Evolutionary conservation across 2,888 invertebrate genomes (phyloP).

Genomic region (Cosmopolites sordidus): DNA sequence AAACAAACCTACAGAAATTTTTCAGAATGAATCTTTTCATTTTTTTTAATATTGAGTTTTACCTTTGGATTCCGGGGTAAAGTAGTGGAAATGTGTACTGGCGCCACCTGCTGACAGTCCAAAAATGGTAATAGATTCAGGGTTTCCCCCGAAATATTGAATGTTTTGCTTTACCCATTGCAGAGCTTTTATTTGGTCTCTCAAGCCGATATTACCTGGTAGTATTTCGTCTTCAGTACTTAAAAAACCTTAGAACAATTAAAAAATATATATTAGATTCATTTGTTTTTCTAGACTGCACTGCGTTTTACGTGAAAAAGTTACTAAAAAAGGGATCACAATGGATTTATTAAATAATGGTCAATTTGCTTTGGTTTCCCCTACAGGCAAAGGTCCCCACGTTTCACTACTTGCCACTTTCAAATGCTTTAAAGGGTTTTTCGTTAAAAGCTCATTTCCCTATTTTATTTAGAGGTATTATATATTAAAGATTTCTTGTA

Average conservation of each 20-base stretch:
- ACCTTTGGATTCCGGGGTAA: constrained; percentile 62
- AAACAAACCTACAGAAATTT: constrained; percentile 53
- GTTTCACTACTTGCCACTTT: too few relatives aligned
- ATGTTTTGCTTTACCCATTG: constrained; percentile 69
- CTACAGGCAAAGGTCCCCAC: too few relatives aligned
- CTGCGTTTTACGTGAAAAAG: too few relatives aligned
- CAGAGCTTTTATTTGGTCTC: constrained; percentile 68
- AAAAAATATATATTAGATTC: constrained; percentile 10
- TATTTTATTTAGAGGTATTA: too few relatives aligned
- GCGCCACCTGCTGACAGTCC: constrained; percentile 74
- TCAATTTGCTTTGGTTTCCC: too few relatives aligned
- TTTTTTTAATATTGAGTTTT: too few relatives aligned
- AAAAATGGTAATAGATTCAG: constrained; percentile 61
- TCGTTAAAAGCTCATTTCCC: too few relatives aligned
- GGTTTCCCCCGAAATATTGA: constrained; percentile 66
- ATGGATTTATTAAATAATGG: too few relatives aligned
- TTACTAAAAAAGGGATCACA: too few relatives aligned
- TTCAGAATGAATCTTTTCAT: not conserved
- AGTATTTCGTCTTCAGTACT: constrained; percentile 66
- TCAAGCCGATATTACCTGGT: constrained; percentile 69
- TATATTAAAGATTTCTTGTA: too few relatives aligned
- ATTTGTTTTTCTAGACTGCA: too few relatives aligned
- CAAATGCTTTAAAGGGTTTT: too few relatives aligned
- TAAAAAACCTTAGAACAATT: constrained; percentile 71
- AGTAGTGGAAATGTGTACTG: constrained; percentile 68